phyloP scores from a whole-genome alignment of 2,113 vertebrate genomes.

The Agapornis roseicollis region DNA sequence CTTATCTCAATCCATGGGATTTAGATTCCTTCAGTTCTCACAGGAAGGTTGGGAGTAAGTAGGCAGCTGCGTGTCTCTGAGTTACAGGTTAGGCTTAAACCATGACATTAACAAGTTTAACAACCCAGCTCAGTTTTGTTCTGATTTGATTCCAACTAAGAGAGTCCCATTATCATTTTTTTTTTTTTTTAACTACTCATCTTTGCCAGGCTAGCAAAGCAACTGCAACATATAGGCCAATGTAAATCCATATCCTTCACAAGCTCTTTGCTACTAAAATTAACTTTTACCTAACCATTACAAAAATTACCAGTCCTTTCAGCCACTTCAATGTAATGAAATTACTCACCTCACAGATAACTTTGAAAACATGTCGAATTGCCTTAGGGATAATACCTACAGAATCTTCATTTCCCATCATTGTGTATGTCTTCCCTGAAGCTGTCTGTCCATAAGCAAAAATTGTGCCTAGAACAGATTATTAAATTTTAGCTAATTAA shows the following conservation, averaged over 20 bases:
- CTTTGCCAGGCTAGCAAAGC: not conserved
- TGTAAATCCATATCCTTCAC: not conserved
- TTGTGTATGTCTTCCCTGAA: conserved; percentile 96
- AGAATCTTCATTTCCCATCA: conserved; percentile 85
- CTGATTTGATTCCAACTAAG: not conserved
- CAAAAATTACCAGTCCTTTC: not conserved
- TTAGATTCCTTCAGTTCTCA: not conserved
- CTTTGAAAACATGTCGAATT: conserved; percentile 89
- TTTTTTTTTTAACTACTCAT: not conserved
- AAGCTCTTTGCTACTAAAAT: not conserved
- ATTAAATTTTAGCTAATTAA: not conserved
- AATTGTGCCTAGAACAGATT: conserved; percentile 84
- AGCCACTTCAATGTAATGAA: not conserved
- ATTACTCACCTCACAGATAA: conserved; percentile 84
- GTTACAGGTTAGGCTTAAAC: not conserved
- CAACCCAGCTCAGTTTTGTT: not conserved
- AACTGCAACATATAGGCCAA: not conserved
- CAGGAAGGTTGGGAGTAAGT: not conserved
- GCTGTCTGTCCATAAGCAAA: conserved; percentile 97
- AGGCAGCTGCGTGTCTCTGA: not conserved
- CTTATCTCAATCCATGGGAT: not conserved
- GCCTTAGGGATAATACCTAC: conserved; percentile 89
- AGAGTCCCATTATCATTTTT: not conserved
- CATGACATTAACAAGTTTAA: not conserved
- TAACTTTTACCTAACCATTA: not conserved